Conservation (phyloP, 2,888 invertebrate species). For the Globia sparganii region DNA sequence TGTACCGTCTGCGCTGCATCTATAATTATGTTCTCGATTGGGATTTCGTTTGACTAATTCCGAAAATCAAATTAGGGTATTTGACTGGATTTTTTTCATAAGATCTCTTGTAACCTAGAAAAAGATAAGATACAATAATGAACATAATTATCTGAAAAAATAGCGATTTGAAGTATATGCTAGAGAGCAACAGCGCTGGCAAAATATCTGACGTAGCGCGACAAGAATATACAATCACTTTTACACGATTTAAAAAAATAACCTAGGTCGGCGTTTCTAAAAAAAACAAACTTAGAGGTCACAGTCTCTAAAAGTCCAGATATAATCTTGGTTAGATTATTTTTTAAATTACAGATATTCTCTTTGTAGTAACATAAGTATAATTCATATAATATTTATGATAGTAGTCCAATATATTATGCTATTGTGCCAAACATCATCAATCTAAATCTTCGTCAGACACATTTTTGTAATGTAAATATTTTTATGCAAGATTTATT, state of each 20-base stretch:
- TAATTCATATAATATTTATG: neutral
- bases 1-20: no score
- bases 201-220: neutral
- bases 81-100: neutral
- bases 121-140: neutral
- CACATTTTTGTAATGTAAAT: neutral
- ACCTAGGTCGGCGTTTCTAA: no score
- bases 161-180: neutral
- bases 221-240: no score
- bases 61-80: neutral
- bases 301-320: no score
- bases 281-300: no score
- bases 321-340: no score
- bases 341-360: neutral
- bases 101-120: neutral
- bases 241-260: no score
- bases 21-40: neutral
- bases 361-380: neutral
- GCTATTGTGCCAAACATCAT: neutral
- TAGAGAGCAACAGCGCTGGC: neutral
- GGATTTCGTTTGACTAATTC: neutral
- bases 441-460: neutral
- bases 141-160: neutral
- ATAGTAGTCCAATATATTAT: neutral
- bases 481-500: neutral